Base-by-base conservation (phyloP, 2,113 vertebrate species). In the Pseudopipra pipra region DNA sequence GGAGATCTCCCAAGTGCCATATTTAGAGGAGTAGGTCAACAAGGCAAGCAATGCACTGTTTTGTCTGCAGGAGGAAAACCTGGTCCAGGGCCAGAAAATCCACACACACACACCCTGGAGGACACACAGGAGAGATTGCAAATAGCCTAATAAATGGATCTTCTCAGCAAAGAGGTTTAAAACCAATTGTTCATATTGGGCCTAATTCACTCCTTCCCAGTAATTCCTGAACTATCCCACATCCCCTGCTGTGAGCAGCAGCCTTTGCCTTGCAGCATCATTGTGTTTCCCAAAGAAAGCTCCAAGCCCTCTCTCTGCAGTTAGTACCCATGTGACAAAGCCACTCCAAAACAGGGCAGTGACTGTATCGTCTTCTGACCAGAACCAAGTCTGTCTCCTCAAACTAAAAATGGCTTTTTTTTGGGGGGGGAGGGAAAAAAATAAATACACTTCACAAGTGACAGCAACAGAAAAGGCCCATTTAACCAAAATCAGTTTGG, bases 1-100 rank as follows among this genome's bases (percentile, higher is more conserved):
- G 77, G 89, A 92, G 51, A 68, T 62, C 75, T 90, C 94, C 91
- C 31, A 12, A 80, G 93, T 51, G 93, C 92, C 68, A 4, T 54
- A 94, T 97, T 95, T 97, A 92, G 94, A 94, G 47, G 28, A 76
- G 55, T 52, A 80, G 94, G 87, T 85, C 96, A 93, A n/a, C 84
- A 18, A 2, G 3, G 80, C 46, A 54, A 84, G 93, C 87, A 81
- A n/a, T 6, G 84, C 70, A 6, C 66, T 93, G 96, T 81, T 94
- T 75, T 93, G 95, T 72, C 87, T 85, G 95, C 85, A 39, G 75
- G 75, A 79, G 78, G 73, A 46, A 89, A 95, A 89, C 44, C 63
- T 7, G 76, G 80, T 28, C 71, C 67, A 1, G 12, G 49, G 91
- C 62, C 49, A 65, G 68, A 30, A 62, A 86, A 94, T 12, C 21